A percentile compares a stretch with the other conserved stretches of the same genome.
Conservation (phyloP, 2,113 vertebrate species). For the Microtus montanus region DNA sequence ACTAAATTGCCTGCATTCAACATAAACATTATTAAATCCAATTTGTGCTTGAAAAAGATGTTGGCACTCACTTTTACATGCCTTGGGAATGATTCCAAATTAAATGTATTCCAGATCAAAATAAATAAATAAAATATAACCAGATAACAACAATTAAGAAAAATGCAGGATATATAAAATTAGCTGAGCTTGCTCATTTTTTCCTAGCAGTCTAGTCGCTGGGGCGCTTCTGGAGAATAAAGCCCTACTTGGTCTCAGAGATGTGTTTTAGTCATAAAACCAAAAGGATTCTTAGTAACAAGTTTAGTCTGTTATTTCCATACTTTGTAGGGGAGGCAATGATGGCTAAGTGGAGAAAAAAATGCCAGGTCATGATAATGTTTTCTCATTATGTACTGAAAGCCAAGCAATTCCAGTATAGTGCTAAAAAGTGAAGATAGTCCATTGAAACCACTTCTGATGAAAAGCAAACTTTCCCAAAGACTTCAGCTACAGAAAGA, state of each 20-base stretch:
- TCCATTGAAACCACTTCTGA: not conserved
- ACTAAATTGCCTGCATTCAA: conserved; percentile 39
- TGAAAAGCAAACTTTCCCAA: not conserved
- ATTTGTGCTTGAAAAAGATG: conserved; percentile 68
- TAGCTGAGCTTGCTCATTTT: conserved; percentile 24
- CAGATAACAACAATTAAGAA: conserved; percentile 54
- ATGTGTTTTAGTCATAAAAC: conserved; percentile 30
- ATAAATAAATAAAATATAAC: not conserved
- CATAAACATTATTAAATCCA: conserved; percentile 69
- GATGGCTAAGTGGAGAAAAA: not conserved
- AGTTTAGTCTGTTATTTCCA: not conserved
- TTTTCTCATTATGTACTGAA: not conserved
- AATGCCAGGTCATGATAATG: not conserved
- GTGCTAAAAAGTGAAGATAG: not conserved
- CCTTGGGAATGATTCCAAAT: conserved; percentile 71
- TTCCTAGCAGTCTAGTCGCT: conserved; percentile 11
- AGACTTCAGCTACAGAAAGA: not conserved
- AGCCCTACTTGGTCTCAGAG: not conserved
- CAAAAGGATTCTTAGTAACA: not conserved
- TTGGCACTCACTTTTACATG: conserved; percentile 62
- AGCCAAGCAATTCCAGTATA: not conserved
- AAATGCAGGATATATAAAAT: conserved; percentile 49
- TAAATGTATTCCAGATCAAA: conserved; percentile 65
- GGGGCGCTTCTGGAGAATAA: not conserved
- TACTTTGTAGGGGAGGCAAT: not conserved